Evolutionary conservation across 2,113 vertebrate species (phyloP).

Genomic region (Dromiciops gliroides): DNA sequence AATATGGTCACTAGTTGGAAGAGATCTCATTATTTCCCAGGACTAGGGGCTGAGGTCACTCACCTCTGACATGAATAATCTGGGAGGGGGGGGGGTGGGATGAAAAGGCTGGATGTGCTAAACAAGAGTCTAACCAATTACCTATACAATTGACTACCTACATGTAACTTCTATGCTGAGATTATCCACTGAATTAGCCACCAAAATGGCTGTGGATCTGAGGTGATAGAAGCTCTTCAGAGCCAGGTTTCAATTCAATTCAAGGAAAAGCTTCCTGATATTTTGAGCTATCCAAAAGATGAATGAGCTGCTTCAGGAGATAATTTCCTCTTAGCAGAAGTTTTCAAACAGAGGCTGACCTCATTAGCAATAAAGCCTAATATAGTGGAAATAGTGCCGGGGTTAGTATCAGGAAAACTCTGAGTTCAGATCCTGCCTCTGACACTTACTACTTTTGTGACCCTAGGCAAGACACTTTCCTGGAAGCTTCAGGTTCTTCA

Average conservation of each 20-base stretch:
- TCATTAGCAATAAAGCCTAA: neutral
- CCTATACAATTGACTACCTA: neutral
- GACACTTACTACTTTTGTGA: fast-evolving
- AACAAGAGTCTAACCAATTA: neutral
- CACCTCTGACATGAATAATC: neutral
- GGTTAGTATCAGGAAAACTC: neutral
- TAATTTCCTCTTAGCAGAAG: neutral
- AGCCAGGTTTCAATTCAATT: neutral
- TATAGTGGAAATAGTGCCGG: neutral
- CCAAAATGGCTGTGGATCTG: neutral
- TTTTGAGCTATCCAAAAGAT: neutral
- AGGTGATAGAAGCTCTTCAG: neutral
- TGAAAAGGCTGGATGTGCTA: neutral
- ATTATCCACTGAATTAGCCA: neutral
- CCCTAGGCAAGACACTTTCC: neutral
- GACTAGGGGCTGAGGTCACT: neutral
- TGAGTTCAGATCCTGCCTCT: neutral
- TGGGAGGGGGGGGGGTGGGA: neutral
- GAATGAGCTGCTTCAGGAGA: neutral
- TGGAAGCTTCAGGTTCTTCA: neutral
- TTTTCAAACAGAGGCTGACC: neutral
- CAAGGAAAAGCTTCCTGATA: neutral
- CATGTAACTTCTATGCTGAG: neutral
- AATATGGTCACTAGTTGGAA: neutral
- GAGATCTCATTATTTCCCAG: neutral